Conservation (phyloP, 2,113 vertebrate genomes). For the Apodemus speciosus region DNA sequence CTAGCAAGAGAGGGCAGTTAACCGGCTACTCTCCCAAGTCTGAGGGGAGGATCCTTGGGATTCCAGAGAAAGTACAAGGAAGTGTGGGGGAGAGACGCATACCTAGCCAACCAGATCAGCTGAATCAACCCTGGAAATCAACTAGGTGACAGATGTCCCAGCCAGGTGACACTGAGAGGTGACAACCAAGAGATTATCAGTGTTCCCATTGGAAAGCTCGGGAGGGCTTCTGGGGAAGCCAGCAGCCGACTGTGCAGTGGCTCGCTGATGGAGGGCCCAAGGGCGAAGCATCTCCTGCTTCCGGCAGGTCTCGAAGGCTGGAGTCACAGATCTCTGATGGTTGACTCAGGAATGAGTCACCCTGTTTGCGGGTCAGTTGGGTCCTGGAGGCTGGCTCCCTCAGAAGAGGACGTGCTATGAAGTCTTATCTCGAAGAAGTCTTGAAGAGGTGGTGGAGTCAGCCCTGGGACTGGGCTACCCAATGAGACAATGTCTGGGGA, state of each 20-base stretch:
- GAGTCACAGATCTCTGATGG: background rate
- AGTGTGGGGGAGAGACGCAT: background rate
- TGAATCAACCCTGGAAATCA: background rate
- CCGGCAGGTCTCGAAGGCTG: background rate
- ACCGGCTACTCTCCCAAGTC: background rate
- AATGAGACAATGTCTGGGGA: background rate
- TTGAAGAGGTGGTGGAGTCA: background rate
- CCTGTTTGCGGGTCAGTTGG: background rate
- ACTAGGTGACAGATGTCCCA: background rate
- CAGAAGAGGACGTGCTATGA: background rate
- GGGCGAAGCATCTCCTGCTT: background rate
- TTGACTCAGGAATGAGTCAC: background rate
- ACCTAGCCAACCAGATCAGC: background rate
- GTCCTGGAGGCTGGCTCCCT: background rate
- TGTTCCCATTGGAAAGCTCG: background rate
- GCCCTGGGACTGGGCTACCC: background rate
- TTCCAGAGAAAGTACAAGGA: background rate
- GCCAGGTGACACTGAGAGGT: background rate
- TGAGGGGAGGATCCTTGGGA: background rate
- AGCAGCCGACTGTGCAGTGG: background rate
- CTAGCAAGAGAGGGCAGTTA: background rate
- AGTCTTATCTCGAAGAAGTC: background rate
- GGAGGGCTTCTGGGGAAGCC: background rate
- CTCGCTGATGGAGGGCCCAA: rapidly evolving
- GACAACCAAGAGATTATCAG: background rate